Conservation (phyloP, 2,797 vertebrate genomes). For the Etheostoma nigrum region DNA sequence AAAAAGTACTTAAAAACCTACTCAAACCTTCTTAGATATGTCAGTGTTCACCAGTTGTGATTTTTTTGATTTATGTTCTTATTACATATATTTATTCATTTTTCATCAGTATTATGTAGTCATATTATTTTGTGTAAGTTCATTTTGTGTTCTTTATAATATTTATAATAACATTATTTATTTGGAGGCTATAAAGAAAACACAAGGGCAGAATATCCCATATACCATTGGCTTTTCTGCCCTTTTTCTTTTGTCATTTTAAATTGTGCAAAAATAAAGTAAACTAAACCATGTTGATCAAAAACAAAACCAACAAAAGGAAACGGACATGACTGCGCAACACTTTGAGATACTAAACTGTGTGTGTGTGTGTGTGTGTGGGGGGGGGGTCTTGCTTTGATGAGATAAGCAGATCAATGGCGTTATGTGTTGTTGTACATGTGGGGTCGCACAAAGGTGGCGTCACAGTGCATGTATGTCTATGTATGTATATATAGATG, state of each 20-base stretch:
- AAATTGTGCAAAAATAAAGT: too few relatives aligned
- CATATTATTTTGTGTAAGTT: too few relatives aligned
- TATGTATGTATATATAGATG: conserved; percentile 8
- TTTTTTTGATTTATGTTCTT: conserved; percentile 31
- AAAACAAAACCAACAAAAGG: conserved; percentile 15
- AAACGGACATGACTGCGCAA: conserved; percentile 5
- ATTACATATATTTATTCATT: too few relatives aligned
- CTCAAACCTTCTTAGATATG: conserved; percentile 8
- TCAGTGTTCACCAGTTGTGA: conserved; percentile 29
- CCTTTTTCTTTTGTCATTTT: too few relatives aligned
- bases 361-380: neutral
- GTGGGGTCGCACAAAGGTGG: conserved; percentile 28
- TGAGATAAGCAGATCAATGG: conserved; percentile 62
- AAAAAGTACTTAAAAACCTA: neutral
- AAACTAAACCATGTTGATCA: conserved; percentile 11
- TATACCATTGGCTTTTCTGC: too few relatives aligned
- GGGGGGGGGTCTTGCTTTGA: conserved; percentile 15
- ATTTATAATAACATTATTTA: too few relatives aligned
- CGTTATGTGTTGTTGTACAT: conserved; percentile 69
- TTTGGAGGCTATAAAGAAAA: too few relatives aligned
- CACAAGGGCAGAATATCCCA: too few relatives aligned
- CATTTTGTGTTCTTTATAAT: too few relatives aligned
- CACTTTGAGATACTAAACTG: conserved; percentile 55
- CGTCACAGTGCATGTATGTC: neutral
- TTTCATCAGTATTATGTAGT: too few relatives aligned